Evolutionary conservation across 2,113 vertebrate genomes (phyloP), one percentile per base, ranked within the genome.

Genomic region (Pyxicephalus adspersus): DNA sequence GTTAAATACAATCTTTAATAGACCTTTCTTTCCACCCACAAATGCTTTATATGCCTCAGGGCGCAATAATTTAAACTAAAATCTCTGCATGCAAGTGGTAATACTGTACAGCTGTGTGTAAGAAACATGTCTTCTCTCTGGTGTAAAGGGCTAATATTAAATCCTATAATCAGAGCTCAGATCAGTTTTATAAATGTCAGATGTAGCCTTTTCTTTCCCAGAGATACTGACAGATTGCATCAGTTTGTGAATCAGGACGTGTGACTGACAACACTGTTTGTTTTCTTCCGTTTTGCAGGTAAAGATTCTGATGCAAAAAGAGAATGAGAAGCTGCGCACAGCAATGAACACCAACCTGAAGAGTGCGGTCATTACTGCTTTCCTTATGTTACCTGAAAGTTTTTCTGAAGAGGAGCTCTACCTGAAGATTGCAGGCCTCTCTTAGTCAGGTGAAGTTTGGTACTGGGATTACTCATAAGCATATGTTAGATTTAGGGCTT

Each of bases 351-450:
- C 90, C 54, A 99, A 99, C 76, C 88, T 99, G 87, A 95, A 94
- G 86, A 99, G 96, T n/a, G 96, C 96, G 0, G 90, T 98, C 74
- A 95, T 88, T 0, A 92, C 96, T 1, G 95, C 97, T 64, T 97
- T 99, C 83, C 96, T 99, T 71, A 96, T 98, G 96, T 82, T 99
- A 45, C 97, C 98, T 0, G 96, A 99, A 85, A 98, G 96, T 84
- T 98, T 95, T 86, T 94, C 93, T 0, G 96, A 98, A 76, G 96
- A 99, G 79, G 96, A 99, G 0, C 95, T 99, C 1, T 99, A 95
- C 73, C 58, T 94, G 82, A 93, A 95, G 90, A 96, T 99, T 2
- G 94, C 97, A 16, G 95, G 95, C 2, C 95, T 99, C 64, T 99
- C 98, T 65, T 99, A 99, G 80, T 92, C 93, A 5, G 97, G 97